Evolutionary conservation across 2,888 invertebrate genomes (phyloP).

Genomic region (Dichetophora obliterata): DNA sequence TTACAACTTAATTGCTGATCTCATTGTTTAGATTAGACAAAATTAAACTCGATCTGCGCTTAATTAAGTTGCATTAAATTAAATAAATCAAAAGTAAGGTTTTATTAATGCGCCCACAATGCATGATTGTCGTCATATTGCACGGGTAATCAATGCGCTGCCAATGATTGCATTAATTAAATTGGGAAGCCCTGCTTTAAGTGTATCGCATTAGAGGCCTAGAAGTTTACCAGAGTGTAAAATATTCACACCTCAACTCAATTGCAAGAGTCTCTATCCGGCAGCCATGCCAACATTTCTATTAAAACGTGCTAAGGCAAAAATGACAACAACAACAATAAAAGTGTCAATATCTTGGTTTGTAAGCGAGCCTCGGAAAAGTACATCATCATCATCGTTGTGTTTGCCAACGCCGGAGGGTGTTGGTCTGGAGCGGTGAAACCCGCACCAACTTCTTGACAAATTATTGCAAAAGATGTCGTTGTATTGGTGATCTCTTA

Average conservation of each 20-base stretch:
- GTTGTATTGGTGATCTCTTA: constrained; percentile 48
- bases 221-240: constrained; percentile 15
- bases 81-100: too few species aligned
- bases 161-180: too few species aligned
- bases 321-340: neutral
- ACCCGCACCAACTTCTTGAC: constrained; percentile 2
- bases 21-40: constrained; percentile 29
- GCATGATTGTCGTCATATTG: too few species aligned
- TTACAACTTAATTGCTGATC: constrained; percentile 24
- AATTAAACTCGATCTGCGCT: too few species aligned
- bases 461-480: constrained; percentile 22
- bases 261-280: neutral
- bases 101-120: too few species aligned
- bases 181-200: too few species aligned
- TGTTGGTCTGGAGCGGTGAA: too few species aligned
- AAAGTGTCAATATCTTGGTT: constrained; percentile 34
- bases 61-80: too few species aligned
- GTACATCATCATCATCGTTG: constrained; percentile 6
- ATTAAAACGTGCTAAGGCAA: constrained; percentile 27
- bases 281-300: neutral
- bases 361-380: neutral
- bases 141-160: too few species aligned
- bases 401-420: too few species aligned
- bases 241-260: constrained; percentile 33
- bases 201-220: neutral